phyloP scores from a whole-genome alignment of 2,888 invertebrate species.

The Catocala fraxini region DNA sequence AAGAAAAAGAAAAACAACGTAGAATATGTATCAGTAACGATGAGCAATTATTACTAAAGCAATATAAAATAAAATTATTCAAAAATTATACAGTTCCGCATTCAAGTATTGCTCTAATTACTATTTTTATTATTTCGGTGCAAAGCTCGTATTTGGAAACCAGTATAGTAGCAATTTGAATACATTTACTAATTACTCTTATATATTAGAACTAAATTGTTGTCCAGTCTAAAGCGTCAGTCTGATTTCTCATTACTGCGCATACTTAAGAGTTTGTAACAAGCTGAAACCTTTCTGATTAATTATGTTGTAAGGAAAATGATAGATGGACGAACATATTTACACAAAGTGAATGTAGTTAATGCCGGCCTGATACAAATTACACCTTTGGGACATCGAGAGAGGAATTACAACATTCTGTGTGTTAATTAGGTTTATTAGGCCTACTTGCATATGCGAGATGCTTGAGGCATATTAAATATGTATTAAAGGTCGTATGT shows the following conservation, averaged over 20 bases:
- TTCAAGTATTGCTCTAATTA: no score
- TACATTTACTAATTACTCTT: no score
- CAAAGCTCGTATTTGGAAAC: no score
- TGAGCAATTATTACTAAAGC: no score
- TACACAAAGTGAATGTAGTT: constrained; percentile 37
- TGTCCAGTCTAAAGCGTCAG: neutral
- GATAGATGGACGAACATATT: constrained; percentile 41
- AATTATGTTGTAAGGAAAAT: constrained; percentile 49
- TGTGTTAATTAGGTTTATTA: constrained; percentile 14
- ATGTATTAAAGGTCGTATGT: neutral
- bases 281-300: constrained; percentile 17
- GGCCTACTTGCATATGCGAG: neutral
- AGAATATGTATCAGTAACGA: no score
- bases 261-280: constrained; percentile 5
- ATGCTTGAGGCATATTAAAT: neutral
- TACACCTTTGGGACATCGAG: constrained; percentile 36
- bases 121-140: no score
- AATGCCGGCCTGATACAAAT: constrained; percentile 33
- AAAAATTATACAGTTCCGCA: no score
- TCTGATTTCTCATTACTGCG: constrained; percentile 2
- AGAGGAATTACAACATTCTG: constrained; percentile 36
- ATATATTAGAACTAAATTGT: no score
- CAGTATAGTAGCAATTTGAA: no score
- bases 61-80: no score
- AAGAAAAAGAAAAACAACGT: no score